phyloP scores from a whole-genome alignment of 2,113 vertebrate genomes.

The Cyanoliseus patagonus region DNA sequence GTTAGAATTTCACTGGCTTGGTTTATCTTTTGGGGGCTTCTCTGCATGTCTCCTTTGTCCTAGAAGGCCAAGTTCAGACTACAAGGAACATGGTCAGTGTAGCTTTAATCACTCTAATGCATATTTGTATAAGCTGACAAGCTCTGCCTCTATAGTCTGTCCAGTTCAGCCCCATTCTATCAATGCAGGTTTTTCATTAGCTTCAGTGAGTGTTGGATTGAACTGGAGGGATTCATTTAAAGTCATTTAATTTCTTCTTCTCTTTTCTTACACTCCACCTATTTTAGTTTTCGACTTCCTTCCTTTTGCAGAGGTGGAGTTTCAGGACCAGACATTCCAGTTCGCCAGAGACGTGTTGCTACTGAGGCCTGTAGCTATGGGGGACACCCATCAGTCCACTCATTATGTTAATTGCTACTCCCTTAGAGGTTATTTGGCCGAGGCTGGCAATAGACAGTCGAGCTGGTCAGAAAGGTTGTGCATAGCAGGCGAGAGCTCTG shows the following conservation, averaged over 20 bases:
- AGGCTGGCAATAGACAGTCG: slow-evolving; percentile 56
- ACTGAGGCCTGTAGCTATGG: slow-evolving; percentile 20
- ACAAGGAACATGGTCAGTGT: not conserved
- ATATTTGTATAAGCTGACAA: not conserved
- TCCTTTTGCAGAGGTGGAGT: slow-evolving; percentile 24
- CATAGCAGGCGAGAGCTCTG: slow-evolving; percentile 30
- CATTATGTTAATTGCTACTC: slow-evolving; percentile 75
- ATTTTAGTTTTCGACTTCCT: slow-evolving; percentile 35
- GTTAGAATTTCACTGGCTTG: not conserved
- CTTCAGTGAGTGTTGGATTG: not conserved
- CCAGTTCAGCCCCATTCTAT: not conserved
- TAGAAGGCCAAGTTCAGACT: not conserved
- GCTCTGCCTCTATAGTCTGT: not conserved
- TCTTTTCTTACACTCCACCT: not conserved
- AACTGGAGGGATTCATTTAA: not conserved
- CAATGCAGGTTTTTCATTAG: not conserved
- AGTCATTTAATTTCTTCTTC: not conserved
- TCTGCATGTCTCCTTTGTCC: not conserved
- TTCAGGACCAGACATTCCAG: slow-evolving; percentile 64
- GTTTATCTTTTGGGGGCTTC: not conserved
- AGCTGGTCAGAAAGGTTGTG: slow-evolving; percentile 51
- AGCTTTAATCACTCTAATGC: not conserved
- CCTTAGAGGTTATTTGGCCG: slow-evolving; percentile 53
- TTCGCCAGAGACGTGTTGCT: slow-evolving; percentile 67
- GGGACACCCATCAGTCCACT: slow-evolving; percentile 68